Base-by-base conservation (phyloP, 2,888 invertebrate genomes). In the Agrochola lota region DNA sequence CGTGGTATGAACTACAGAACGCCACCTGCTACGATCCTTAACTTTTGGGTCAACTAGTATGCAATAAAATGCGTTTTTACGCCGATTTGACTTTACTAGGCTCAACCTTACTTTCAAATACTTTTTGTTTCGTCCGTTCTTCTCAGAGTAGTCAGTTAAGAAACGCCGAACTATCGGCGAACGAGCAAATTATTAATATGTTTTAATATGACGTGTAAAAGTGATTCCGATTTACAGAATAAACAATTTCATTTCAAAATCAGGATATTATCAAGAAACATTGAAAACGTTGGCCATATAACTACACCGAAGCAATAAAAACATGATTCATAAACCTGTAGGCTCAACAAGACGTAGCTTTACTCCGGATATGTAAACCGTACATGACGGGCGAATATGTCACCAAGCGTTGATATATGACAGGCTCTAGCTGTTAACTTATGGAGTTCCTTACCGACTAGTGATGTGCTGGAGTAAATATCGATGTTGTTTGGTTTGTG, bases 381-480 rank as follows among this genome's bases (percentile, higher is more conserved):
- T 92, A 93, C 94, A 94, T 92, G 95, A 94, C 93, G 90, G 89
- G 91, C 90, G 91, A 93, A 94, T 95, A 94, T 94, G 95, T 95
- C 95, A 94, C 91, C 92, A 91, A 90, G 90, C 91, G 87, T 88
- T 96, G 95, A 96, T 95, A 93, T 95, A 95, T 95, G 95, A 95
- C 94, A 92, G 93, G 94, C 93, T 93, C 92, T 92, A 93, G 93
- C 94, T 94, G 95, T 94, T 96, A 95, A 95, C 95, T 95, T 95
- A 96, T 95, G 94, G 94, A 95, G 95, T 94, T 92, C 93, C 93
- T 94, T 93, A 90, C 90, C 71, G 78, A 68, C 66, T 91, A 94
- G 94, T 83, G 94, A 88, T 87, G 95, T 75, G 52, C 26, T 17
- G 9, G 15, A 1, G 60, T 85, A 84, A 57, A 30, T 71, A 62